Percentiles rank a stretch among this genome's conserved stretches.
These are phyloP conservation scores for Ips nitidus DNA, from an alignment of 1,140 invertebrate species.

Conservation along the genomic window DNA sequence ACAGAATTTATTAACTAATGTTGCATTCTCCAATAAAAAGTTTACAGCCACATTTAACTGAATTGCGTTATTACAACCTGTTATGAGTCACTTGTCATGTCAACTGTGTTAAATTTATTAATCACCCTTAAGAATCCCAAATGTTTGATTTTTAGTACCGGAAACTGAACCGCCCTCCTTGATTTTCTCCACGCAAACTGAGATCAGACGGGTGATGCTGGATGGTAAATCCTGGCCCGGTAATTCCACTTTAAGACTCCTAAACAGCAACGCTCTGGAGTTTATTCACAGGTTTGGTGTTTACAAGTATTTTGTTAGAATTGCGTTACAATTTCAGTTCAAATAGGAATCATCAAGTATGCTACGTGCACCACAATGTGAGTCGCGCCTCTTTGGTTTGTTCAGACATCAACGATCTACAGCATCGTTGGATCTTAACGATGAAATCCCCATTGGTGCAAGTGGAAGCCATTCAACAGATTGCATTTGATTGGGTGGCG, in stretches of 20 bases:
- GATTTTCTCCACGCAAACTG: constrained; percentile 58
- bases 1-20: too few species aligned
- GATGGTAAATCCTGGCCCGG: constrained; percentile 56
- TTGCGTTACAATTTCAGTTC: not conserved
- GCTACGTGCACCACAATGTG: constrained; percentile 66
- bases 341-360: constrained; percentile 61
- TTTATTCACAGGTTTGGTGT: constrained; percentile 53
- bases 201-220: constrained; percentile 57
- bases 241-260: constrained; percentile 50
- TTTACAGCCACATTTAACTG: too few species aligned
- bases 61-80: too few species aligned
- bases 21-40: too few species aligned
- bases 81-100: too few species aligned
- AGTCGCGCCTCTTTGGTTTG: constrained; percentile 59
- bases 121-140: not conserved
- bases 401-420: constrained; percentile 62
- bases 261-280: constrained; percentile 57
- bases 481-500: constrained; percentile 84
- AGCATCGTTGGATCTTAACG: constrained; percentile 59
- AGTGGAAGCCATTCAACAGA: constrained; percentile 61
- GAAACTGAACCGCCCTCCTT: constrained; percentile 55
- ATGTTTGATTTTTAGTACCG: constrained; percentile 54
- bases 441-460: constrained; percentile 60
- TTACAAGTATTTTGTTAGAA: not conserved
- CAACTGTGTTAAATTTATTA: too few species aligned